Evolutionary conservation across 2,888 invertebrate genomes (phyloP), one percentile per base, ranked within the genome.

Genomic region (Perdita meconis): DNA sequence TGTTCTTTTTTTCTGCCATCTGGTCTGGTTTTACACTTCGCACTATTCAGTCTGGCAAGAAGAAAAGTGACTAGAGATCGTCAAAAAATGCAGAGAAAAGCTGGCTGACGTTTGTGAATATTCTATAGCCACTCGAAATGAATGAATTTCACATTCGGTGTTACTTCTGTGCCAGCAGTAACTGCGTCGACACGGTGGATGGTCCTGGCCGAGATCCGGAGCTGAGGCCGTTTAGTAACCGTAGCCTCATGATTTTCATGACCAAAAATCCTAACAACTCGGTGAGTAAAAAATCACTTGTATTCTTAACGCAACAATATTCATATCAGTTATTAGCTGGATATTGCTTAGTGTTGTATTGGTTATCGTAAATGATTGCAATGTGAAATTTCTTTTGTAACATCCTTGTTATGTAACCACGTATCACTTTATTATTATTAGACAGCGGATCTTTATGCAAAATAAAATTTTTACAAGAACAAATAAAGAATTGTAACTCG

Each of bases 201-300:
- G 92, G 92, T 87, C 91, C 91, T 87, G 90, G 90, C 83, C 90
- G 92, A 90, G 92, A 92, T 90, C 92, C 90, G 79, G 92, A 92
- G 88, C 84, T 90, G 84, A 92, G 92, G 92, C 92, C 92, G 85
- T 92, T 92, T 86, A 91, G 92, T 86, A 90, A 90, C 87, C 92
- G 90, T 87, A 92, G 88, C 88, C 89, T 92, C 84, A 90, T 89
- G 90, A 90, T 89, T 87, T 92, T 91, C 87, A 91, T 90, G 90
- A 90, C 90, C 83, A 92, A 92, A 89, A 92, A 91, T 90, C 87
- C 90, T 30, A 90, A 91, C 81, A 89, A 87, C 84, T 89, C 89
- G 89, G 92, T 92, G 88, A 85, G 71, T 6, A 67, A 57, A 63
- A 6, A 16, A 47, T 38, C 2, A 30, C 3, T 30, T 2, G 30